Conservation (phyloP, 1,140 invertebrate species). For the Brachionus plicatilis region DNA sequence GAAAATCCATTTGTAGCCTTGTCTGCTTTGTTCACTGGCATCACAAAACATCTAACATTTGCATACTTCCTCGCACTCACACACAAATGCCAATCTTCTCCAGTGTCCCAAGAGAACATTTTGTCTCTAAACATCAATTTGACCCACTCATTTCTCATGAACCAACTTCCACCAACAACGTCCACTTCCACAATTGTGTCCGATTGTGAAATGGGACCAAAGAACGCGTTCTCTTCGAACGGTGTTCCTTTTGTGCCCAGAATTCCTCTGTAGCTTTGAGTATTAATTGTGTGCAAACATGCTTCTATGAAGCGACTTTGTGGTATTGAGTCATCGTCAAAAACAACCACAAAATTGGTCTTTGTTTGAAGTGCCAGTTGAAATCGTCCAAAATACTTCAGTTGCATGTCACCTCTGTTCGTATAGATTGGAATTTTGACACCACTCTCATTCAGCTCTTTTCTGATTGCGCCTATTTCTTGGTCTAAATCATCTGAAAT, state of each 20-base stretch:
- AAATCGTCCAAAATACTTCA: constrained; percentile 21
- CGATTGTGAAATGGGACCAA: neutral
- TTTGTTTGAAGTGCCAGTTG: neutral
- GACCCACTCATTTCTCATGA: neutral
- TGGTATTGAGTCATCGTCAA: neutral
- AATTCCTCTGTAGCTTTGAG: neutral
- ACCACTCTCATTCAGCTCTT: neutral
- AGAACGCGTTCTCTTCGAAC: neutral
- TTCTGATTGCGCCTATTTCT: neutral
- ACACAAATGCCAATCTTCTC: constrained; percentile 3
- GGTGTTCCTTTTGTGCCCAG: neutral
- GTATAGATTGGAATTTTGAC: neutral
- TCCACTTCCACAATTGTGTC: neutral
- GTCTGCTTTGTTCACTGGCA: neutral
- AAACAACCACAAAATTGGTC: neutral
- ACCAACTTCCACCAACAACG: constrained; percentile 18
- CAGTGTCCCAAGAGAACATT: neutral
- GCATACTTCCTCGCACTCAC: constrained; percentile 1
- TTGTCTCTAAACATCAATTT: neutral
- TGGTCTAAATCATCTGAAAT: neutral
- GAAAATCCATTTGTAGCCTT: neutral
- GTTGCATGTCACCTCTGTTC: neutral
- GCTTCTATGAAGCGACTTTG: neutral
- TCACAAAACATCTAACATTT: neutral
- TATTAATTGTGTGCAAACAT: neutral